These are phyloP conservation scores for Hyaena hyaena DNA, from an alignment of 2,113 vertebrate species.

Conservation along the genomic window DNA sequence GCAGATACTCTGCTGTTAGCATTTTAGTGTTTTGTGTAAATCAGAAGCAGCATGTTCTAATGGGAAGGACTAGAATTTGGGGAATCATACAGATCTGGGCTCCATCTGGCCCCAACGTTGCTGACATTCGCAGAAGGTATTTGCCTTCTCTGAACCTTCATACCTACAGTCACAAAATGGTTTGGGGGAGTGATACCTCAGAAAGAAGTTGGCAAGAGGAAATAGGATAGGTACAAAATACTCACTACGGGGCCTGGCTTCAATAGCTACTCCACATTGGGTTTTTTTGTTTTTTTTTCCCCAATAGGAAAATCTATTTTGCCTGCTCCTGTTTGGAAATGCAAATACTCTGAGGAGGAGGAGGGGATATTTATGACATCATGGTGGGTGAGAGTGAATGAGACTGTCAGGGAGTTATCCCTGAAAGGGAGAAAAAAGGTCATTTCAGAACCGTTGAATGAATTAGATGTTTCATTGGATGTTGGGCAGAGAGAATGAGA, in stretches of 20 bases:
- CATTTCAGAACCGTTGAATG: neutral
- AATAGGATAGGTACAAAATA: neutral
- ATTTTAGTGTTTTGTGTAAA: neutral
- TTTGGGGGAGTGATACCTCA: neutral
- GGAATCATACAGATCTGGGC: neutral
- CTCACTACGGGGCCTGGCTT: neutral
- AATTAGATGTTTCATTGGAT: neutral
- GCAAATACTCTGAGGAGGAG: neutral
- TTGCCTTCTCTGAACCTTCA: neutral
- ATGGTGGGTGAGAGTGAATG: neutral
- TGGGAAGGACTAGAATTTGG: neutral
- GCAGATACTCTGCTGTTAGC: neutral
- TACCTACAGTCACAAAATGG: neutral
- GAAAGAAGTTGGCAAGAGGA: neutral
- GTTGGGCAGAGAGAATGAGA: neutral
- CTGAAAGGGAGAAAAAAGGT: neutral
- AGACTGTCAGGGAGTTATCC: neutral
- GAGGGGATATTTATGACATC: neutral
- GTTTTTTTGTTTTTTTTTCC: neutral
- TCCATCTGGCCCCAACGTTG: neutral
- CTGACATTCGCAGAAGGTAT: neutral
- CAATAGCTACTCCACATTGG: neutral
- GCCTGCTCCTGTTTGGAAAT: neutral
- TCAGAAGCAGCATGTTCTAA: neutral
- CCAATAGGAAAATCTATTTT: neutral